Base-by-base conservation (phyloP, 1,140 invertebrate genomes). In the Drosophila serrata region DNA sequence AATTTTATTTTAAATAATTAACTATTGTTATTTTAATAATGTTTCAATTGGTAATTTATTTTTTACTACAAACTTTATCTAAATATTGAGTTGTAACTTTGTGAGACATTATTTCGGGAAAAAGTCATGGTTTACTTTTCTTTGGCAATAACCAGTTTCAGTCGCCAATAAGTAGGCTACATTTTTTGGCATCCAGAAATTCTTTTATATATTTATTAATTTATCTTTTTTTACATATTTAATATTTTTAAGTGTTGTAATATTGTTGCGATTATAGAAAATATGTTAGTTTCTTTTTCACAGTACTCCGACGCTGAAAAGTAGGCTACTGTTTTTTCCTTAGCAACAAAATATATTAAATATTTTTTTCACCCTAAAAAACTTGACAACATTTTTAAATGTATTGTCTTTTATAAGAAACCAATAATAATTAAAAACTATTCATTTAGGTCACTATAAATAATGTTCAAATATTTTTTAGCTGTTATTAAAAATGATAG, bases 21-120 rank as follows among this genome's bases (percentile, higher is more conserved):
- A 0, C 2, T 0, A 1, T 2, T 19, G 1, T 1, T 24, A 1
- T 22, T 24, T 15, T 12, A 19, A 9, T n/a, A 1, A 1, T 0
- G 12, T 42, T 19, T 40, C 3, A 8, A n/a, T 39, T n/a, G 8
- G 6, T 3, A 7, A n/a, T 7, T 7, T 8, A n/a, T 12, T 43
- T 12, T 42, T 11, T 42, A 19, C 24, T 42, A 19, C 2, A 11
- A 42, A 12, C 17, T 42, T 42, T 11, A 42, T 2, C 9, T 9
- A 42, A 4, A 19, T 11, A 42, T 19, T 19, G 5, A 42, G 17
- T 42, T n/a, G n/a, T n/a, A n/a, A n/a, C n/a, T n/a, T n/a, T n/a
- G n/a, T n/a, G n/a, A n/a, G n/a, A n/a, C n/a, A n/a, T n/a, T n/a
- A n/a, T n/a, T n/a, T n/a, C n/a, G n/a, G n/a, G n/a, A n/a, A n/a